Base-by-base conservation (phyloP, 2,888 invertebrate species). In the Subacronicta megacephala region DNA sequence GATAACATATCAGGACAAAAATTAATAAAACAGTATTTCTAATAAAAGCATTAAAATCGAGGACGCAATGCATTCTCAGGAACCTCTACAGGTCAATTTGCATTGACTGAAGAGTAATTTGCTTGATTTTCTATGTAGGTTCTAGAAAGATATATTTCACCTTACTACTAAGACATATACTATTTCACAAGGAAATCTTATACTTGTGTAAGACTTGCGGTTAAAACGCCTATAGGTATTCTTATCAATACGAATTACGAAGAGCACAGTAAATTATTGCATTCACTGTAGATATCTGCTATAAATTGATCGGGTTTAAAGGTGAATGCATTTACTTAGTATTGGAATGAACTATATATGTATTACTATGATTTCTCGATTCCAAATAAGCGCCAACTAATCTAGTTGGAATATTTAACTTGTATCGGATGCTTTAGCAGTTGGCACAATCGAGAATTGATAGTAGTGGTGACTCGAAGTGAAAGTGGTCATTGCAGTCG, bases 401-500 rank as follows among this genome's bases (percentile, higher is more conserved):
- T 35, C 43, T 70, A 44, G 40, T 40, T 29, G 17, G 23, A 51
- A n/a, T 7, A 36, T 42, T 42, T 9, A 13, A n/a, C n/a, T n/a
- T n/a, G 26, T 7, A n/a, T 20, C 15, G 18, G 51, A 60, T 52
- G 57, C 38, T 51, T 68, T 60, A 23, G 49, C 40, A 47, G 49
- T 68, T 60, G 26, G 49, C 40, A 47, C 49, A 59, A 57, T 72
- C 73, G 75, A 76, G 74, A 76, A 74, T 60, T 63, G 55, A 61
- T 79, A 63, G 77, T 80, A 80, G 62, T 51, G 33, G 42, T 37
- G 42, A 16, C 17, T 54, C 37, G 18, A 38, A 72, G 92, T 89
- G 92, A 92, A 92, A 92, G 92, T 88, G 78, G 82, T 84, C 83
- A 81, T 69, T 81, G 81, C 85, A 72, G 78, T 83, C 77, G 76